Evolutionary conservation across 2,888 invertebrate species (phyloP), one percentile per base, ranked within the genome.

Genomic region (Girardia tigrina): DNA sequence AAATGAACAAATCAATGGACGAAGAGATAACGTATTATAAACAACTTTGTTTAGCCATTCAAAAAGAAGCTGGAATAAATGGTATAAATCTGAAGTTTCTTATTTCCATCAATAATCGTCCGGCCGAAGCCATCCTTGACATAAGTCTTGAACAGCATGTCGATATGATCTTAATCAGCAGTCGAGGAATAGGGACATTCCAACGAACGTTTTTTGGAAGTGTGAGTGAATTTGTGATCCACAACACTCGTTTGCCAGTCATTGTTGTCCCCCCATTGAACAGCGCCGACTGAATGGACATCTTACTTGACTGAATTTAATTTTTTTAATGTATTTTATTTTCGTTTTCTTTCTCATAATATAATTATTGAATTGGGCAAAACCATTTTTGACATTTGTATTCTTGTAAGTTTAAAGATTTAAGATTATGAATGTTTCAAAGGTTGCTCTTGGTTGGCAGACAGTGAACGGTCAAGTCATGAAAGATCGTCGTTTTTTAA

Each of bases 1-100:
- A 56, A 56, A 56, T 56, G 56, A 56, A 23, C n/a, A 56, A 56
- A 56, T 56, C 6, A 6, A 56, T 56, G 56, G 56, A 56, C 56
- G 23, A 20, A 2, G 56, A 56, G 23, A 56, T 56, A 6, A 56
- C 6, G 6, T 20, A 23, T 56, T 23, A 56, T n/a, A 56, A 56
- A 56, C 6, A 56, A n/a, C n/a, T 56, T 12, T 56, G 8, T 56
- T n/a, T 56, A 6, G 4, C 56, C n/a, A 56, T 56, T 56, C 56
- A 56, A n/a, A 16, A 56, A 56, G 56, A 56, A 4, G 56, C 56
- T 2, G 4, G n/a, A 2, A 56, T 20, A 56, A 56, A n/a, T 56
- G 56, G 23, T 12, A 56, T 56, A 20, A 56, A 56, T 56, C n/a
- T 56, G 4, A 56, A n/a, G 23, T 56, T 56, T 56, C 23, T 56